A percentile compares a stretch with the other conserved stretches of the same genome.
phyloP scores from a whole-genome alignment of 2,888 invertebrate species.

The Caenorhabditis sulstoni region DNA sequence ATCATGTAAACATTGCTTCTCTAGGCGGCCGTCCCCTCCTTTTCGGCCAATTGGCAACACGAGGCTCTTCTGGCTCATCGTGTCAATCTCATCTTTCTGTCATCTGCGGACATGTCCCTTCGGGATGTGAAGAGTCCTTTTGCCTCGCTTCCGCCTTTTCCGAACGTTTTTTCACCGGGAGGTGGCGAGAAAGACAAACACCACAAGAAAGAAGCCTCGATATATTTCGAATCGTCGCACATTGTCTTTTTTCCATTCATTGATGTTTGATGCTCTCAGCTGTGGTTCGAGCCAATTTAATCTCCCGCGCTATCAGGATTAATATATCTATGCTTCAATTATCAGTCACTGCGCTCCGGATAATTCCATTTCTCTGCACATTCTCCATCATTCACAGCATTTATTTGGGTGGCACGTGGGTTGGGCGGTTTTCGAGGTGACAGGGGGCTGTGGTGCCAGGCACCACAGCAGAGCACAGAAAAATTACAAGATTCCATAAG shows the following conservation, averaged over 20 bases:
- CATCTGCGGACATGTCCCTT: constrained; percentile 26
- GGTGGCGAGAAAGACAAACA: constrained; percentile 56
- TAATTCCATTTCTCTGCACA: too few species aligned
- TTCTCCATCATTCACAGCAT: too few species aligned
- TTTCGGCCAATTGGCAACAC: constrained; percentile 47
- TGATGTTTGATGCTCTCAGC: constrained; percentile 56
- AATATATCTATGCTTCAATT: constrained; percentile 13
- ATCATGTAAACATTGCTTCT: constrained; percentile 49
- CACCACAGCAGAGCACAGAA: too few species aligned
- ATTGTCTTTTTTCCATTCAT: constrained; percentile 50
- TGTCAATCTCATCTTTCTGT: constrained; percentile 43
- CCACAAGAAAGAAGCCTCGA: background rate
- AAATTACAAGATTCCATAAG: too few species aligned
- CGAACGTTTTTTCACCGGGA: constrained; percentile 50
- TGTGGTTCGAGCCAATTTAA: constrained; percentile 24
- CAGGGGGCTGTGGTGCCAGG: too few species aligned
- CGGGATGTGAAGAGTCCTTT: constrained; percentile 23
- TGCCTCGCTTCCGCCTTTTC: constrained; percentile 12
- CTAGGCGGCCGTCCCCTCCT: too few species aligned
- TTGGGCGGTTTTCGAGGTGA: too few species aligned
- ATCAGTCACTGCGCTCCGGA: too few species aligned
- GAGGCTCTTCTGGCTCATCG: constrained; percentile 14
- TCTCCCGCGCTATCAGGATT: constrained; percentile 23
- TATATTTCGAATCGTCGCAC: constrained; percentile 43
- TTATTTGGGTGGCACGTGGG: too few species aligned